A percentile compares a stretch with the other conserved stretches of the same genome.
Conservation (phyloP, 2,888 invertebrate genomes). For the Pegoplata infirma region DNA sequence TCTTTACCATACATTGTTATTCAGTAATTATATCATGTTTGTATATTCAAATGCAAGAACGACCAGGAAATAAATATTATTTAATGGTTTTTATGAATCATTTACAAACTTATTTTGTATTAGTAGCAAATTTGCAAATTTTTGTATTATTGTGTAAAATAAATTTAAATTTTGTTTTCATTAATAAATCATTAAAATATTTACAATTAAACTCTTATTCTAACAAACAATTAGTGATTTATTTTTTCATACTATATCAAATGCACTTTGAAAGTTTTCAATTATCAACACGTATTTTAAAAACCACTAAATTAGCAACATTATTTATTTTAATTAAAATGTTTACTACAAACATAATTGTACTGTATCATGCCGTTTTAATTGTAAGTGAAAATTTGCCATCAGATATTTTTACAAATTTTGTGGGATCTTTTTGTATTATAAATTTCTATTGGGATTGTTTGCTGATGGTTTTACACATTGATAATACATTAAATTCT, state of each 20-base stretch:
- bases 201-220: neutral
- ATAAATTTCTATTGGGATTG: slow-evolving; percentile 18
- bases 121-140: slow-evolving; percentile 18
- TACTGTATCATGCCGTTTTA: slow-evolving; percentile 32
- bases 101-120: slow-evolving; percentile 8
- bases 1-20: neutral
- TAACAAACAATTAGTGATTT: neutral
- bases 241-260: slow-evolving; percentile 19
- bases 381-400: too few relatives aligned
- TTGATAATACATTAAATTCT: neutral
- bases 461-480: neutral
- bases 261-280: slow-evolving; percentile 17
- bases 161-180: slow-evolving; percentile 5
- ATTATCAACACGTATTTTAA: neutral
- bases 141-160: slow-evolving; percentile 13
- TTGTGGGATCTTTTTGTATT: neutral
- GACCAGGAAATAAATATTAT: too few relatives aligned
- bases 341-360: slow-evolving; percentile 21
- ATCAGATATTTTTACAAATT: neutral
- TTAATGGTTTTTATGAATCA: slow-evolving; percentile 6
- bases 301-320: neutral
- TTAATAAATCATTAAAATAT: slow-evolving; percentile 5
- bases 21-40: too few relatives aligned
- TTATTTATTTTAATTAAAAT: slow-evolving; percentile 24
- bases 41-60: too few relatives aligned